Evolutionary conservation across 2,797 vertebrate genomes (phyloP), one percentile per base, ranked within the genome.

Genomic region (Tragopan temminckii): DNA sequence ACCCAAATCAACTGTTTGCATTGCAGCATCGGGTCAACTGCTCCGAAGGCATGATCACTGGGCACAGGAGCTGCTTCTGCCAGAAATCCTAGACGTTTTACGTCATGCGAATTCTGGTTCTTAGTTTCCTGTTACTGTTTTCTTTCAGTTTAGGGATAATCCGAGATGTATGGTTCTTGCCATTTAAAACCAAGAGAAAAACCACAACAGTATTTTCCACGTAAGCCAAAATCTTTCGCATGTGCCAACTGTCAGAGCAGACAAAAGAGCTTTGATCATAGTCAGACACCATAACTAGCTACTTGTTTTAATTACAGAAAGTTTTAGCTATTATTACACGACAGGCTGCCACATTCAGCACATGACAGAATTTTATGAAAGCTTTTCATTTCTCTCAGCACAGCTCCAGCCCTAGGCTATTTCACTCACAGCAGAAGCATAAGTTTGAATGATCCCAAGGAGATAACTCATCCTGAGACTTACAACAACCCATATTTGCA

Each of bases 231-330:
- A 95, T 90, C 92, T 95, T 92, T 91, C 89, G 92, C 92, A 86
- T 95, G 92, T 95, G 91, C 96, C 94, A 95, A 88, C 67, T 93
- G 92, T 93, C 92, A 95, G 63, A 81, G 92, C 82, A 94, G 96
- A 97, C 96, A 97, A 95, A 96, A 95, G 95, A 76, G 91, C 95
- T 97, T 97, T 97, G 96, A 97, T 97, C 96, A 58, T 50, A 88
- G 87, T 89, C 94, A 97, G 96, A 95, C 96, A 95, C 91, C 94
- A 88, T 95, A 97, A 95, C 92, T 74, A 94, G 94, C 92, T 95
- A 95, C 94, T 96, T 93, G 94, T 93, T 96, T 97, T 95, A 97
- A 96, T 97, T 97, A 96, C 94, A 95, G 94, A 94, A 95, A 95
- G 95, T 97, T 95, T 94, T 89, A 81, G 91, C 95, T 95, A 86